These are phyloP conservation scores for Mayetiola destructor DNA, from an alignment of 2,888 invertebrate genomes.

Conservation along the genomic window DNA sequence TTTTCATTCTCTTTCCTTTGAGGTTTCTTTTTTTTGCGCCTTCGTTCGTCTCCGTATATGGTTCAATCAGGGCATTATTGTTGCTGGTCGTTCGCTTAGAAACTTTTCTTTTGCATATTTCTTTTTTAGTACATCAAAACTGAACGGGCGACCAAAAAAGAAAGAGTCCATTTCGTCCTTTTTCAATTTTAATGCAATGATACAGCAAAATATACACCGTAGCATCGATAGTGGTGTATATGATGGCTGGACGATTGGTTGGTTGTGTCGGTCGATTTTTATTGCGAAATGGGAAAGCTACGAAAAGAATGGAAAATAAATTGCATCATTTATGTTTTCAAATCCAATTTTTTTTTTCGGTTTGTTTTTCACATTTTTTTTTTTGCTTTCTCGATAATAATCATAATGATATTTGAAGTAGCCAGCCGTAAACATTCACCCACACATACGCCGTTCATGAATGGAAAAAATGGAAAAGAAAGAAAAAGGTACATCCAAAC, in stretches of 20 bases:
- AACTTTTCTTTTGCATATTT: constrained; percentile 1
- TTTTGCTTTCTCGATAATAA: background rate
- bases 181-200: too few species aligned
- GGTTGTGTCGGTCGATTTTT: constrained; percentile 2
- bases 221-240: too few species aligned
- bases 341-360: background rate
- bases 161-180: background rate
- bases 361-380: background rate
- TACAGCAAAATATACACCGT: too few species aligned
- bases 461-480: too few species aligned
- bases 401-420: constrained; percentile 13
- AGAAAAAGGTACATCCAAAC: too few species aligned
- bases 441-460: too few species aligned
- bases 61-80: background rate
- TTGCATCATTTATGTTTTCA: constrained; percentile 1
- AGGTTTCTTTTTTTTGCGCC: background rate
- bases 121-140: too few species aligned
- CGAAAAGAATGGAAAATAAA: too few species aligned
- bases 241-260: background rate
- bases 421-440: too few species aligned
- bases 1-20: background rate
- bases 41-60: background rate
- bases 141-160: background rate
- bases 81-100: background rate
- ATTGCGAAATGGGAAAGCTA: background rate